Percentiles rank a stretch among this genome's conserved stretches.
Evolutionary conservation across 2,113 vertebrate species (phyloP).

Genomic region (Cinclus mexicanus): DNA sequence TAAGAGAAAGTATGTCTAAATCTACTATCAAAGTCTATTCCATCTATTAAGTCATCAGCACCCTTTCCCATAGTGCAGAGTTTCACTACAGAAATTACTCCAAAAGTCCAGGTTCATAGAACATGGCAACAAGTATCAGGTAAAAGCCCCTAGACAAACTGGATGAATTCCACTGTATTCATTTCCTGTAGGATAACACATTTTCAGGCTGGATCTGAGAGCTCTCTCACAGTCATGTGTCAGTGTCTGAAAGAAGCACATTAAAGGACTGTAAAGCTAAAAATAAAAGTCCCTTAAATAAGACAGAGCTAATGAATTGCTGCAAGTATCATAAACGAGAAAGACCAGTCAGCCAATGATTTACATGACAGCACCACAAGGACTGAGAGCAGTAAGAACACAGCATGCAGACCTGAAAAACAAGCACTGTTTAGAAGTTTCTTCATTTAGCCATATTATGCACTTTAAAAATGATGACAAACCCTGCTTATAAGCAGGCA

Average conservation of each 20-base stretch:
- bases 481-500: not conserved
- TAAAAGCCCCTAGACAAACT: not conserved
- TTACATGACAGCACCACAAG: not conserved
- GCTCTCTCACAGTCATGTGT: not conserved
- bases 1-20: not conserved
- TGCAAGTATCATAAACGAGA: not conserved
- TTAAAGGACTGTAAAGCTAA: not conserved
- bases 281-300: conserved; percentile 23
- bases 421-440: not conserved
- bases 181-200: not conserved
- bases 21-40: not conserved
- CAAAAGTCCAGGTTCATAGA: not conserved
- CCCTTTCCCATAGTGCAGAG: not conserved
- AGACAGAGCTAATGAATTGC: conserved; percentile 15
- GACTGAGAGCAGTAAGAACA: not conserved
- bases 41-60: not conserved
- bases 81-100: not conserved
- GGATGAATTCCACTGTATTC: not conserved
- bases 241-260: conserved; percentile 8
- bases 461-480: not conserved
- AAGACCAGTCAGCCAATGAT: not conserved
- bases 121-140: rapidly evolving
- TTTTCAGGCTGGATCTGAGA: conserved; percentile 13
- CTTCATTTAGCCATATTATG: not conserved
- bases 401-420: not conserved